phyloP scores from a whole-genome alignment of 1,140 invertebrate genomes.

The Trichonephila clavipes region DNA sequence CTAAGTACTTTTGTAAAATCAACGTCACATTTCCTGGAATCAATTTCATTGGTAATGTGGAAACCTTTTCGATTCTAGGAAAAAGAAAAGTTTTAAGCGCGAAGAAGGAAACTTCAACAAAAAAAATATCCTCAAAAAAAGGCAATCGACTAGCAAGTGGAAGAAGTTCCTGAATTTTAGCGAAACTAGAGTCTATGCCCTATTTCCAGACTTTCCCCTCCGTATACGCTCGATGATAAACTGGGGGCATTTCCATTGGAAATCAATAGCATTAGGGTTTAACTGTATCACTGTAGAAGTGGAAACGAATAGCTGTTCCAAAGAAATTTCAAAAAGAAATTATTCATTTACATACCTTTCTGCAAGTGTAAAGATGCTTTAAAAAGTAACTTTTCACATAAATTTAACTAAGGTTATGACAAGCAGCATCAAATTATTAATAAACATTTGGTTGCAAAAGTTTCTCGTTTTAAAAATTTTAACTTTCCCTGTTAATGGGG shows the following conservation, averaged over 20 bases:
- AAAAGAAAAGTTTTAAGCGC: not conserved
- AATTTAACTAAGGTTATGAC: too few species aligned
- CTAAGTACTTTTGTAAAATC: not conserved
- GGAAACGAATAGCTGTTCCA: not conserved
- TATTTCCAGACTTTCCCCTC: constrained; percentile 34
- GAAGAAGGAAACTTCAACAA: not conserved
- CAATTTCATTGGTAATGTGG: constrained; percentile 48
- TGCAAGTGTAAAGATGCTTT: not conserved
- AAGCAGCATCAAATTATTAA: not conserved
- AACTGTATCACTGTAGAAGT: constrained; percentile 12
- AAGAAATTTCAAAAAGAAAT: constrained; percentile 24
- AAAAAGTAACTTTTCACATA: constrained; percentile 4
- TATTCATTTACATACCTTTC: constrained; percentile 9
- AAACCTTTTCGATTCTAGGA: constrained; percentile 29
- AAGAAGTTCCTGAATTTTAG: constrained; percentile 14
- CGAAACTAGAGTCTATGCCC: constrained; percentile 29
- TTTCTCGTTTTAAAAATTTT: not conserved
- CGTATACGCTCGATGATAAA: constrained; percentile 13
- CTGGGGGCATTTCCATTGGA: constrained; percentile 49
- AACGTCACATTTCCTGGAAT: not conserved
- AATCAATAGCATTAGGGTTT: constrained; percentile 61
- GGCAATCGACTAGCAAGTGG: constrained; percentile 7
- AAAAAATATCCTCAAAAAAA: constrained; percentile 2
- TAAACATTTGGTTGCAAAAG: not conserved
- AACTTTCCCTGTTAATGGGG: not conserved